Evolutionary conservation across 2,797 vertebrate species (phyloP), one percentile per base, ranked within the genome.

Genomic region (Sebastes elongatus): DNA sequence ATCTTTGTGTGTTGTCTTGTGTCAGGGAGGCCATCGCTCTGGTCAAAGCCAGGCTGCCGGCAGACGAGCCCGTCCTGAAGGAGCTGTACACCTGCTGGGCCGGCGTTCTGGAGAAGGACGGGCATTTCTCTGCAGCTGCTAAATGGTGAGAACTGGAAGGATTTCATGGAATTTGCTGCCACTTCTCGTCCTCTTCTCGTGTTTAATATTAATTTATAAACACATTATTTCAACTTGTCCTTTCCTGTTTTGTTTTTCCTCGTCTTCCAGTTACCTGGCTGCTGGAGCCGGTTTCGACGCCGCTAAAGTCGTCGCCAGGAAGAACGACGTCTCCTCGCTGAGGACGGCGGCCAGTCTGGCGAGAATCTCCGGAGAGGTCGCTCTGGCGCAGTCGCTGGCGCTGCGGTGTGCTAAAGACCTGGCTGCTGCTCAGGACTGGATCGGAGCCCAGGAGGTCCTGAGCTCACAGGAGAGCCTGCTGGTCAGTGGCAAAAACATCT

Each of bases 11-110:
- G 22, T 67, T 77, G 27, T 53, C 25, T 28, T 78, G 1, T 72
- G n/a, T 76, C 88, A 99, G 98, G 89, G 98, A 99, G 93, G 98
- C 98, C 57, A 95, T 98, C 57, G 96, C 96, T 2, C 92, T 99
- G 86, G 98, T 96, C 8, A 98, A 97, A 89, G 97, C 98, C 67
- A 91, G 98, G 74, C 93, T 99, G 65, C 96, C 96, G 3, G 95
- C 96, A 0, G 97, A 98, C 0, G 98, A 99, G 57, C 96, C 97
- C 0, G 62, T 97, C 22, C 91, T 99, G 79, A 97, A 91, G 86
- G 96, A 98, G 22, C 93, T 99, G 3, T 98, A 97, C 91, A 95
- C 91, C 53, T 93, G 87, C 76, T 99, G 99, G 98, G 98, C 97
- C 6, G 87, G 96, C 0, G n/a, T 96, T 32, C 93, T 99, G 62